Evolutionary conservation across 2,888 invertebrate genomes (phyloP).

Genomic region (Acanthococcus lagerstroemiae): DNA sequence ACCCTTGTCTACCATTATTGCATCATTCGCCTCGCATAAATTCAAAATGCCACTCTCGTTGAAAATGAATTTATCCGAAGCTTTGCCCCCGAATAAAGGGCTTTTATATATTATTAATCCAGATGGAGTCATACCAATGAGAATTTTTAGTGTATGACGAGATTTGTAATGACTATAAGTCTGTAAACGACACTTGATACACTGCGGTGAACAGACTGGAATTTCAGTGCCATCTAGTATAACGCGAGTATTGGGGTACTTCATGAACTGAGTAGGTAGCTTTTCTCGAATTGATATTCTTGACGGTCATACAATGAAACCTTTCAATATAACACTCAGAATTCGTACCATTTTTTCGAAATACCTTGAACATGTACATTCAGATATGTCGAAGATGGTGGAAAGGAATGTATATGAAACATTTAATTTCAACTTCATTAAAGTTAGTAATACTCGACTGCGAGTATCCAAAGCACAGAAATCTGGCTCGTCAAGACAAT

Average conservation of each 20-base stretch:
- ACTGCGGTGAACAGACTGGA: background rate
- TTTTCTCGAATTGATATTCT: background rate
- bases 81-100: slow-evolving; percentile 4
- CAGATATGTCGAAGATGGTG: background rate
- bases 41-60: background rate
- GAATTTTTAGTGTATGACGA: slow-evolving; percentile 5
- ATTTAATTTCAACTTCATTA: background rate
- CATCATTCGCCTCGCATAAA: background rate
- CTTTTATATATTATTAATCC: background rate
- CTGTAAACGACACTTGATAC: background rate
- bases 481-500: too few relatives aligned
- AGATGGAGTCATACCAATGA: slow-evolving; percentile 5
- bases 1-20: background rate
- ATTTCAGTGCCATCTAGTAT: slow-evolving; percentile 4
- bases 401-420: background rate
- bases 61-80: slow-evolving; percentile 11
- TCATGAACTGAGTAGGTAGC: background rate
- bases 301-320: background rate
- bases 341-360: background rate
- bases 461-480: too few relatives aligned
- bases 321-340: background rate
- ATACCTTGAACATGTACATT: background rate
- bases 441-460: background rate
- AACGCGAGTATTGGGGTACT: background rate
- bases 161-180: slow-evolving; percentile 3